phyloP scores from a whole-genome alignment of 2,797 vertebrate genomes.

The Macrochelys suwanniensis region DNA sequence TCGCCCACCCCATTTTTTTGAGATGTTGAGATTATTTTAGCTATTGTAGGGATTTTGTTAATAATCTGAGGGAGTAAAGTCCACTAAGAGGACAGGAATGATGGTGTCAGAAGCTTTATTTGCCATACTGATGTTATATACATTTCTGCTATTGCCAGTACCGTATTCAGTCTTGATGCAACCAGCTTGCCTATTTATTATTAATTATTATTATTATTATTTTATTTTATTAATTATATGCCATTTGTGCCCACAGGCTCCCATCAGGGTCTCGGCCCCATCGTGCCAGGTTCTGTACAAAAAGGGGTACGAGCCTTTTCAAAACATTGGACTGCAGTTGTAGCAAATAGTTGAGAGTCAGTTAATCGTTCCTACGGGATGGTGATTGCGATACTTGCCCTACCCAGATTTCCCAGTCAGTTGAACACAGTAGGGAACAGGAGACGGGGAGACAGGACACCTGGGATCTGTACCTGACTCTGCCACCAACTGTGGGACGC shows the following conservation, averaged over 20 bases:
- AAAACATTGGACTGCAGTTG: not conserved
- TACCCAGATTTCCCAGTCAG: not conserved
- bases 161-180: not conserved
- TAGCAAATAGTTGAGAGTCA: not conserved
- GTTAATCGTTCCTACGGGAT: not conserved
- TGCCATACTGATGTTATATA: rapidly evolving
- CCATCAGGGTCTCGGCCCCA: rapidly evolving
- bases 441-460: not conserved
- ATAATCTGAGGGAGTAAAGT: not conserved
- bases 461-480: not conserved
- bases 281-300: rapidly evolving
- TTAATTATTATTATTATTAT: not conserved
- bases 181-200: not conserved
- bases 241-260: not conserved
- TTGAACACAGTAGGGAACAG: not conserved
- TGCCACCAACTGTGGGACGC: not conserved
- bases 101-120: rapidly evolving
- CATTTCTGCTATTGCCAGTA: not conserved
- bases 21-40: not conserved
- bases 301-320: not conserved
- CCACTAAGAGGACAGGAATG: not conserved
- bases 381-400: not conserved
- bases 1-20: rapidly evolving
- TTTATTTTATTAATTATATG: not conserved
- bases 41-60: not conserved